Evolutionary conservation across 2,113 vertebrate species (phyloP).

Genomic region (Osmerus mordax): DNA sequence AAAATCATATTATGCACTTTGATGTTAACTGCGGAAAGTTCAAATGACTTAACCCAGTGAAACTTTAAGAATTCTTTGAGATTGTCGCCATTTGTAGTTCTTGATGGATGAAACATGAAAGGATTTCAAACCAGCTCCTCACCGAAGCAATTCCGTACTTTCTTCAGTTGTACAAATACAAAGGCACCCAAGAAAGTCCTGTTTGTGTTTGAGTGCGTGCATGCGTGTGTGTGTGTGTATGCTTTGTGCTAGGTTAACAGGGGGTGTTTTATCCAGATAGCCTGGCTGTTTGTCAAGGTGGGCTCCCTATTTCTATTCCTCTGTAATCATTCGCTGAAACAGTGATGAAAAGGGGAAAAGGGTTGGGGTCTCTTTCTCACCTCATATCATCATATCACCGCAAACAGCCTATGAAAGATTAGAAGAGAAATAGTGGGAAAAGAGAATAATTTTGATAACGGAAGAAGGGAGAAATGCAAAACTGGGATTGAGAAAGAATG

Average conservation of each 20-base stretch:
- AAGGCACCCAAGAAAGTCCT: neutral
- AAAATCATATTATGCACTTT: neutral
- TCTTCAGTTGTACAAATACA: neutral
- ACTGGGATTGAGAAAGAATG: neutral
- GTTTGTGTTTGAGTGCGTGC: neutral
- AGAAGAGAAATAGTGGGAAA: neutral
- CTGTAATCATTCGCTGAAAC: neutral
- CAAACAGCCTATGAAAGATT: neutral
- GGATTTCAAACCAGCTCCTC: neutral
- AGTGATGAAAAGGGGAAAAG: neutral
- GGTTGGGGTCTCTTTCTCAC: neutral
- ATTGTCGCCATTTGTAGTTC: neutral
- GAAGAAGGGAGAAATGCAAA: constrained; percentile 2
- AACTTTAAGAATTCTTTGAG: neutral
- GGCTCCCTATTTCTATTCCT: neutral
- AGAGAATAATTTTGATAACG: neutral
- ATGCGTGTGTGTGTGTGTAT: neutral
- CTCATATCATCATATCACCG: too few species aligned
- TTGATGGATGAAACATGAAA: neutral
- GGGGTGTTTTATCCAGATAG: neutral
- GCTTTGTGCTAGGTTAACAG: neutral
- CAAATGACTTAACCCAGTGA: neutral
- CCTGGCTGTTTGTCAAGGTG: neutral
- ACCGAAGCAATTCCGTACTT: constrained; percentile 4
- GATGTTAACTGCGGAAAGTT: neutral